Evolutionary conservation across 1,140 invertebrate species (phyloP).

Genomic region (Sarcophaga peregrina): DNA sequence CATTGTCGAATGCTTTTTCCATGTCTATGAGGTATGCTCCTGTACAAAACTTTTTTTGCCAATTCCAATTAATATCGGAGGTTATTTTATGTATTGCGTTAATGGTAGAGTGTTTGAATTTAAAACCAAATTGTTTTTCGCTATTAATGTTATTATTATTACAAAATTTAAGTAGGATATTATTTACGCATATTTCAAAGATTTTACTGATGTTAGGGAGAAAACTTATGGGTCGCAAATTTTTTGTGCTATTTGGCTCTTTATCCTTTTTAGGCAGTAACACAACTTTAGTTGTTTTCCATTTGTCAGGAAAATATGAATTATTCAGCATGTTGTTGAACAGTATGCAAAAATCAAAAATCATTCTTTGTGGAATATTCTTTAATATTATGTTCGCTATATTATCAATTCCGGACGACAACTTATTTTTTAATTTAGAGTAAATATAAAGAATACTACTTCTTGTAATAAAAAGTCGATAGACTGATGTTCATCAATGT

Average conservation of each 20-base stretch:
- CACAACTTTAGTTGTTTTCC: conserved; percentile 31
- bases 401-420: conserved; percentile 18
- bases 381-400: conserved; percentile 27
- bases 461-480: too few species aligned
- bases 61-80: not conserved
- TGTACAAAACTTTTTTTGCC: too few species aligned
- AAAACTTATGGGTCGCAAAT: conserved; percentile 16
- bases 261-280: conserved; percentile 19
- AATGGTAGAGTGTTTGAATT: not conserved
- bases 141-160: too few species aligned
- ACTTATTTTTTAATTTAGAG: not conserved
- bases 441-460: too few species aligned
- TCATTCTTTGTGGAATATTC: conserved; percentile 28
- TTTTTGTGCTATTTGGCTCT: not conserved
- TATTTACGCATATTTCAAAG: too few species aligned
- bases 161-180: too few species aligned
- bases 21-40: too few species aligned
- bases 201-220: too few species aligned
- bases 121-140: not conserved
- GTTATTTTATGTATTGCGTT: not conserved
- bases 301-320: conserved; percentile 10
- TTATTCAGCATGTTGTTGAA: conserved; percentile 35
- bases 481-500: too few species aligned
- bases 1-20: too few species aligned
- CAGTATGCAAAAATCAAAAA: conserved; percentile 26